These are phyloP conservation scores for Indicator maculatus DNA, from an alignment of 2,113 vertebrate genomes.

Conservation along the genomic window DNA sequence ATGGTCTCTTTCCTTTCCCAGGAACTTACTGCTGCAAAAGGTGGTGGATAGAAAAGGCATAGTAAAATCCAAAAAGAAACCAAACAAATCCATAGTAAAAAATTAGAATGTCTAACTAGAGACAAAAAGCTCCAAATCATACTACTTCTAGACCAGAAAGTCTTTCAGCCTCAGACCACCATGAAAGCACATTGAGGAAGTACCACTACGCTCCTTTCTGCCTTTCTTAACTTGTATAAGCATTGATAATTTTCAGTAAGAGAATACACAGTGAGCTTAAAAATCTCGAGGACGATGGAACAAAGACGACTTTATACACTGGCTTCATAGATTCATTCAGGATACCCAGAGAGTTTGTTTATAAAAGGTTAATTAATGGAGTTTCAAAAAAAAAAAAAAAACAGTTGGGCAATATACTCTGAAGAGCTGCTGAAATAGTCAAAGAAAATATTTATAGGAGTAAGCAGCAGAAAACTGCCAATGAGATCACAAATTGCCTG, in stretches of 20 bases:
- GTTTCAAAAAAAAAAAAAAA: background rate
- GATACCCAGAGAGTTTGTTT: background rate
- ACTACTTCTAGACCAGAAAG: too few species aligned
- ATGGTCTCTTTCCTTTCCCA: background rate
- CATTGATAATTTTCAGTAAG: background rate
- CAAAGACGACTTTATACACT: background rate
- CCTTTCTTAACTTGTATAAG: background rate
- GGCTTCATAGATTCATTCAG: background rate
- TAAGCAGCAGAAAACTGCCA: background rate
- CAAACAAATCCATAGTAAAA: background rate
- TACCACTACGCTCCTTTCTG: background rate
- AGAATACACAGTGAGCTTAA: background rate
- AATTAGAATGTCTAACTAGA: too few species aligned
- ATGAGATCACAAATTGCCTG: background rate
- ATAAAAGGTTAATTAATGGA: background rate
- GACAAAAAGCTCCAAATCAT: too few species aligned
- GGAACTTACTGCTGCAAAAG: background rate
- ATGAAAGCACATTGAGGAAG: background rate
- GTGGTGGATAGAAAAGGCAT: background rate
- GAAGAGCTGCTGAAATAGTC: background rate
- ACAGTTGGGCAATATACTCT: background rate
- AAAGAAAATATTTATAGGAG: background rate
- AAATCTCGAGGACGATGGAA: background rate
- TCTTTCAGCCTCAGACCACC: background rate
- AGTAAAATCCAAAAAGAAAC: background rate